phyloP scores from a whole-genome alignment of 2,888 invertebrate species.

The Steinernema carpocapsae region DNA sequence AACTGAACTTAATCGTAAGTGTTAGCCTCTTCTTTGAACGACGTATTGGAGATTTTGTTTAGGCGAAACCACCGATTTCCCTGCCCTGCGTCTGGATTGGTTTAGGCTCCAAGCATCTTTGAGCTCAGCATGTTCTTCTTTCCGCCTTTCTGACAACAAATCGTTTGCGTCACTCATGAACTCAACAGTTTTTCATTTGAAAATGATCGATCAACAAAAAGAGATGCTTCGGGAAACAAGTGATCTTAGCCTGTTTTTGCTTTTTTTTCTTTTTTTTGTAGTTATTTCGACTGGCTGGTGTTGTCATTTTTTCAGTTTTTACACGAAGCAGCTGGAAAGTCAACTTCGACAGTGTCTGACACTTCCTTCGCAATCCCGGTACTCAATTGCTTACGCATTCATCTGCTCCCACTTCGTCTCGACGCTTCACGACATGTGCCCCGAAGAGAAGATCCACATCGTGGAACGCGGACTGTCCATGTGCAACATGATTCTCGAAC shows the following conservation, averaged over 20 bases:
- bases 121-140: conserved; percentile 82
- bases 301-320: conserved; percentile 80
- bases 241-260: conserved; percentile 94
- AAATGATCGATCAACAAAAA: conserved; percentile 96
- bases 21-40: not conserved
- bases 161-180: conserved; percentile 87
- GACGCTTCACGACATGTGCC: conserved; percentile 95
- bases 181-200: conserved; percentile 92
- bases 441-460: conserved; percentile 79
- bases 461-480: conserved; percentile 80
- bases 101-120: conserved; percentile 86
- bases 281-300: not conserved
- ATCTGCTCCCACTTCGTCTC: conserved; percentile 97
- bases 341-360: conserved; percentile 98
- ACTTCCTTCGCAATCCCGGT: conserved; percentile 96
- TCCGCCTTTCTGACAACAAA: conserved; percentile 80
- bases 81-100: conserved; percentile 94
- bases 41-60: not conserved
- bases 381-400: conserved; percentile 93
- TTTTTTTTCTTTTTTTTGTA: conserved; percentile 58
- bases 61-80: conserved; percentile 77
- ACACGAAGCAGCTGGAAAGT: conserved; percentile 70
- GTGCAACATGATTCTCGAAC: conserved; percentile 95
- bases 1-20: conserved; percentile 49
- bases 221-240: conserved; percentile 95